Percentiles rank a stretch among this genome's conserved stretches.
Evolutionary conservation across 2,797 vertebrate species (phyloP).

Genomic region (Anguilla megastoma): DNA sequence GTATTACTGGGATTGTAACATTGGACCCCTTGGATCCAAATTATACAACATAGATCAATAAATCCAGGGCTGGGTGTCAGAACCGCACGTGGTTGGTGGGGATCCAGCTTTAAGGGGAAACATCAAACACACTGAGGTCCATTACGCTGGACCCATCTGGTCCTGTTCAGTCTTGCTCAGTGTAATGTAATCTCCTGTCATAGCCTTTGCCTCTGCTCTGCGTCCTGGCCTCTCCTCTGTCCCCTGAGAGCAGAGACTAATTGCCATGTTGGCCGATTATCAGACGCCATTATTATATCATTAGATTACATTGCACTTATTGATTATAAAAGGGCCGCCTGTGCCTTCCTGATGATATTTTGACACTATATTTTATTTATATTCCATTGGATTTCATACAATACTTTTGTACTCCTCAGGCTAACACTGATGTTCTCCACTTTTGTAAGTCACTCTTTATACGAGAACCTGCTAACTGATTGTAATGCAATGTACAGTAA

Average conservation of each 20-base stretch:
- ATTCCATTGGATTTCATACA: not conserved
- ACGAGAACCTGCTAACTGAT: not conserved
- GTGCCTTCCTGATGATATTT: not conserved
- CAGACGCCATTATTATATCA: conserved; percentile 36
- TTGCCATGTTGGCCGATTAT: conserved; percentile 68
- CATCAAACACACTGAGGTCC: not conserved
- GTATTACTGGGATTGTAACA: not conserved
- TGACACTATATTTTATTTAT: not conserved
- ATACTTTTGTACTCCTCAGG: not conserved
- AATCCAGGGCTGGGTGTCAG: not conserved
- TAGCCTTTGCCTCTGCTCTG: not conserved
- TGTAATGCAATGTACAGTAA: not conserved
- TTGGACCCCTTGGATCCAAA: not conserved
- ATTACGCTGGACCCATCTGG: not conserved
- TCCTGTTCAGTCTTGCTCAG: not conserved
- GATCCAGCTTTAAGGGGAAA: not conserved
- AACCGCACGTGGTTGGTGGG: not conserved
- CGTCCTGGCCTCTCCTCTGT: conserved; percentile 38
- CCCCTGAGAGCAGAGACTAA: conserved; percentile 59
- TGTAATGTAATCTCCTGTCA: not conserved
- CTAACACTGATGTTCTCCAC: not conserved
- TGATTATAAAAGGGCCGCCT: not conserved
- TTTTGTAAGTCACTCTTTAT: not conserved
- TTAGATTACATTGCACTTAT: not conserved
- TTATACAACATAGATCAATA: not conserved